Conservation (phyloP, 1,140 invertebrate species). For the Atta colombica region DNA sequence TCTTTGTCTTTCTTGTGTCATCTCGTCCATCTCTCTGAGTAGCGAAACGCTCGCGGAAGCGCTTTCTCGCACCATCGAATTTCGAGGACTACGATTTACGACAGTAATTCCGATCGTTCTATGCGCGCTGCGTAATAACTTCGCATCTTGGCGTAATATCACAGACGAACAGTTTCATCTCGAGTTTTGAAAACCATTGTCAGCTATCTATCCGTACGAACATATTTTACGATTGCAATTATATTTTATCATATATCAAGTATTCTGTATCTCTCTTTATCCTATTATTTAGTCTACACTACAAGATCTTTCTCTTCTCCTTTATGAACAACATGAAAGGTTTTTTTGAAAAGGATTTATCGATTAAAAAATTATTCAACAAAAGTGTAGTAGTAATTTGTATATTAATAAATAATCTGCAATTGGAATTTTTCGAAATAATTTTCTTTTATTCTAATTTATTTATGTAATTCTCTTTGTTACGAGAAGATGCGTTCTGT, state of each 20-base stretch:
- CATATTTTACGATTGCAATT: conserved; percentile 13
- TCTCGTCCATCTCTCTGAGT: conserved; percentile 45
- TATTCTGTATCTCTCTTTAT: neutral
- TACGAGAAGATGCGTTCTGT: neutral
- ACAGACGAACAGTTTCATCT: conserved; percentile 14
- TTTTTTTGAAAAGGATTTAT: neutral
- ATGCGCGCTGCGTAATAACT: conserved; percentile 44
- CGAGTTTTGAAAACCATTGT: conserved; percentile 46
- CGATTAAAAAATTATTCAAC: neutral
- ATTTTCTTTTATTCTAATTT: neutral
- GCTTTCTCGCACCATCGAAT: conserved; percentile 61
- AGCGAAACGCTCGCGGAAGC: conserved; percentile 50
- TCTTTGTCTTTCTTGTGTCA: conserved; percentile 56
- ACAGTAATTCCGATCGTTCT: conserved; percentile 53
- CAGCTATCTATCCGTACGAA: conserved; percentile 1
- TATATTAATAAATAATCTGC: neutral
- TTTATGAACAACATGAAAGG: neutral
- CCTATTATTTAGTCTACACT: neutral
- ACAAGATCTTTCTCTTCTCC: neutral
- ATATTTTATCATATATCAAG: neutral
- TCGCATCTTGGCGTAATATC: conserved; percentile 33
- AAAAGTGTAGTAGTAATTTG: neutral
- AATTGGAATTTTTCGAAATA: conserved; percentile 20
- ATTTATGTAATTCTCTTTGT: neutral
- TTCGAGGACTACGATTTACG: conserved; percentile 57